These are phyloP conservation scores for Apis dorsata DNA, from an alignment of 1,140 invertebrate species.

Conservation along the genomic window DNA sequence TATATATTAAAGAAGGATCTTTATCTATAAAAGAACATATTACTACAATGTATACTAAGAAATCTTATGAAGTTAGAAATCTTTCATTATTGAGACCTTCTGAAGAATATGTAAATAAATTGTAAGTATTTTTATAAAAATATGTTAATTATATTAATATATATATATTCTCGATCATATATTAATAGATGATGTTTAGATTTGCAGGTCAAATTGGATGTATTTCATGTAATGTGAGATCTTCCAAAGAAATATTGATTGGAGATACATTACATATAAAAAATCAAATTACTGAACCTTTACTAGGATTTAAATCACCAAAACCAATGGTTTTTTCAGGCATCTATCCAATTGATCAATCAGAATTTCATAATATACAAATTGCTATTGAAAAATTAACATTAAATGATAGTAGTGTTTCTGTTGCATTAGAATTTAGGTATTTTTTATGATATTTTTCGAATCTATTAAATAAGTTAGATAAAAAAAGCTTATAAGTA, in stretches of 20 bases:
- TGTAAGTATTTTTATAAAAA: slow-evolving; percentile 83
- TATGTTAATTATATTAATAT: background rate
- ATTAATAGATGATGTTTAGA: background rate
- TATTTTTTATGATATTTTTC: slow-evolving; percentile 68
- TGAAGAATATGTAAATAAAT: slow-evolving; percentile 84
- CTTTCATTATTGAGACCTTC: slow-evolving; percentile 91
- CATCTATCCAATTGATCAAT: slow-evolving; percentile 95
- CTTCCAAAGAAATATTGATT: slow-evolving; percentile 88
- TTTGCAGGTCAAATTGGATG: slow-evolving; percentile 90
- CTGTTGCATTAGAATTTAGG: slow-evolving; percentile 89
- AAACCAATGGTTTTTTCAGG: slow-evolving; percentile 97
- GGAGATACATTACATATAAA: slow-evolving; percentile 91
- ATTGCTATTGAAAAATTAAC: slow-evolving; percentile 93
- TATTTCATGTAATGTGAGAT: slow-evolving; percentile 90
- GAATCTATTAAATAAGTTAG: slow-evolving; percentile 15
- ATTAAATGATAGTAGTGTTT: slow-evolving; percentile 97
- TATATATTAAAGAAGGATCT: slow-evolving; percentile 89
- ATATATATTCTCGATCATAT: background rate
- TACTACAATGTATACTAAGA: slow-evolving; percentile 84
- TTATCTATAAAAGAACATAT: slow-evolving; percentile 86
- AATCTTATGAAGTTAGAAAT: slow-evolving; percentile 89
- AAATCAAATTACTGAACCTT: slow-evolving; percentile 80
- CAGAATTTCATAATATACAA: slow-evolving; percentile 87
- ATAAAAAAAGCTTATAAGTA: background rate
- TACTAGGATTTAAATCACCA: slow-evolving; percentile 85